These are phyloP conservation scores for Amphipyra tragopoginis DNA, from an alignment of 2,888 invertebrate species.

Conservation along the genomic window DNA sequence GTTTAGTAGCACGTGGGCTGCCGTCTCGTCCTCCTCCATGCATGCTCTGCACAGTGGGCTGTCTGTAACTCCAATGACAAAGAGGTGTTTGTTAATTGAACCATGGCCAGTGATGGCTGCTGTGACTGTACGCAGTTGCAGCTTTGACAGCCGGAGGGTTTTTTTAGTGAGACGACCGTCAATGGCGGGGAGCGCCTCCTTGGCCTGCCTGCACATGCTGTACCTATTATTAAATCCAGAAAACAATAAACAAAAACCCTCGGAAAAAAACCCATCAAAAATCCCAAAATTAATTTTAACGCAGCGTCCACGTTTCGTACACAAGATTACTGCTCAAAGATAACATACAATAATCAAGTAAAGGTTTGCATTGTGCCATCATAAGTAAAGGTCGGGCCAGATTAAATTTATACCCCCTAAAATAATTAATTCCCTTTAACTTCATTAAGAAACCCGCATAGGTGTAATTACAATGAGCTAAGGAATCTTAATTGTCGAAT, in stretches of 20 bases:
- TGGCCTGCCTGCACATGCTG: too few species aligned
- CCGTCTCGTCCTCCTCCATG: too few species aligned
- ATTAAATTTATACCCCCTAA: conserved; percentile 87
- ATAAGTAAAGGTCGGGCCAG: conserved; percentile 84
- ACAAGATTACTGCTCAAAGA: conserved; percentile 69
- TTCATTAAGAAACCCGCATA: conserved; percentile 90
- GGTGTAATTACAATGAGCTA: conserved; percentile 89
- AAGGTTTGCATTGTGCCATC: conserved; percentile 77
- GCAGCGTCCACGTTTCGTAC: conserved; percentile 44
- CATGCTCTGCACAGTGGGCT: too few species aligned
- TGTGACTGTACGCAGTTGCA: too few species aligned
- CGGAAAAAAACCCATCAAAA: not conserved
- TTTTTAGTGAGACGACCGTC: too few species aligned
- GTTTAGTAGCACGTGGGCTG: too few species aligned
- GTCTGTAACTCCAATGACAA: too few species aligned
- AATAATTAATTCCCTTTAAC: conserved; percentile 90
- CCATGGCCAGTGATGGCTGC: too few species aligned
- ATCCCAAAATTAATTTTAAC: conserved; percentile 42
- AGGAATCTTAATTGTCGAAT: conserved; percentile 89
- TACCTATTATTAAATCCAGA: not conserved
- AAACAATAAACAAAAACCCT: not conserved
- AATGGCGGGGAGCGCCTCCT: too few species aligned
- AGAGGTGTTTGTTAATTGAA: too few species aligned
- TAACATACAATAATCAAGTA: conserved; percentile 73
- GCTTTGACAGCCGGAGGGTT: too few species aligned